Conservation (phyloP, 2,113 vertebrate genomes). For the Notothenia coriiceps region DNA sequence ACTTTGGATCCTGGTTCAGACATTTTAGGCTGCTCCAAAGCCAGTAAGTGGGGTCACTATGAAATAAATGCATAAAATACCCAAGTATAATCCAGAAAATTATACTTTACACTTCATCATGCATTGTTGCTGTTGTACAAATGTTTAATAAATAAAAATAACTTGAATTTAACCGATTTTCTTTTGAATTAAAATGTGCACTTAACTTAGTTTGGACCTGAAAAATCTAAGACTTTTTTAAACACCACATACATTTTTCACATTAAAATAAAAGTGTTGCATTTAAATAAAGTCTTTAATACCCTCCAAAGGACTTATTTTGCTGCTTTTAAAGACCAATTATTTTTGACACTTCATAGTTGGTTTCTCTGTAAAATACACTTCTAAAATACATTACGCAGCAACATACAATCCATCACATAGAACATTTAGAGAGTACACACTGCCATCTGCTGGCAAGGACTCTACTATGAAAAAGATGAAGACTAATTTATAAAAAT, state of each 20-base stretch:
- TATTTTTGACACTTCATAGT: background rate
- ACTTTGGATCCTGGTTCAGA: slow-evolving; percentile 17
- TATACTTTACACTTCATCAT: too few relatives aligned
- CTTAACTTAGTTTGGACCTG: too few relatives aligned
- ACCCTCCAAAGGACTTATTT: background rate
- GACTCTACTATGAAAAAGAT: background rate
- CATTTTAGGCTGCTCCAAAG: background rate
- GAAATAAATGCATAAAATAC: too few relatives aligned
- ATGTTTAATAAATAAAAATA: too few relatives aligned
- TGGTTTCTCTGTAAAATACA: background rate
- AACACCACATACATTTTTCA: background rate
- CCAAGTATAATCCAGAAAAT: too few relatives aligned
- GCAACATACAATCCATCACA: too few relatives aligned
- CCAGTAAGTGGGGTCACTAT: too few relatives aligned
- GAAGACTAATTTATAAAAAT: background rate
- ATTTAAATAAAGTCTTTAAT: background rate
- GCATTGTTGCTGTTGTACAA: too few relatives aligned
- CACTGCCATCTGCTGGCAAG: slow-evolving; percentile 64
- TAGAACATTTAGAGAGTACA: slow-evolving; percentile 10
- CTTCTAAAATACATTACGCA: background rate
- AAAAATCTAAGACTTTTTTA: background rate
- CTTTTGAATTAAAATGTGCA: too few relatives aligned
- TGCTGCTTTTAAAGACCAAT: background rate
- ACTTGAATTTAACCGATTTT: too few relatives aligned
- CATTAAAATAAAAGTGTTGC: background rate